These are phyloP conservation scores for Calyptommatus sinebrachiatus DNA, from an alignment of 2,113 vertebrate genomes.

Conservation along the genomic window DNA sequence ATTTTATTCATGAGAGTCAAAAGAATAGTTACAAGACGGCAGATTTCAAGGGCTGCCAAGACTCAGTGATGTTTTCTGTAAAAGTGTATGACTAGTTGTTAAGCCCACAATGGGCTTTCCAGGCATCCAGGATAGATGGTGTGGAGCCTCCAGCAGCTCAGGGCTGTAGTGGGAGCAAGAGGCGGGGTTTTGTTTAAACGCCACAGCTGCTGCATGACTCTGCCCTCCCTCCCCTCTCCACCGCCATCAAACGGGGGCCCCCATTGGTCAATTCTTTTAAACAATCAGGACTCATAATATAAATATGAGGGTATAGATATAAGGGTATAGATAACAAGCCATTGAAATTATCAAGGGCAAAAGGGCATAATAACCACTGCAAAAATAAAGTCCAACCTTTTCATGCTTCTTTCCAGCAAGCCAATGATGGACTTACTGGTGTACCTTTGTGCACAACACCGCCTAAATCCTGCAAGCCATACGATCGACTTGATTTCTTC, in stretches of 20 bases:
- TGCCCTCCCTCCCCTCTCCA: too few species aligned
- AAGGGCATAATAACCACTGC: slow-evolving; percentile 21
- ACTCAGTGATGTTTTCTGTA: background rate
- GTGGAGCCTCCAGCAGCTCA: too few species aligned
- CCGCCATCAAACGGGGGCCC: too few species aligned
- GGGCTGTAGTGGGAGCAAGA: too few species aligned
- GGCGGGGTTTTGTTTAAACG: too few species aligned
- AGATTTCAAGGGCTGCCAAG: background rate
- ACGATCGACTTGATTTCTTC: slow-evolving; percentile 87
- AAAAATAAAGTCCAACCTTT: slow-evolving; percentile 15
- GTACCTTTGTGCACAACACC: slow-evolving; percentile 91
- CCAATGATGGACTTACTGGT: slow-evolving; percentile 95
- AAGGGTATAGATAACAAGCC: background rate
- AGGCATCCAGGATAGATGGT: too few species aligned
- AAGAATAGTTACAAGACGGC: background rate
- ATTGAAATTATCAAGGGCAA: accelerated
- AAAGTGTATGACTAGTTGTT: background rate
- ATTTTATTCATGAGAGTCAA: background rate
- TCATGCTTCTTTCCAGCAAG: slow-evolving; percentile 75
- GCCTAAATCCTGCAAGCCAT: slow-evolving; percentile 91
- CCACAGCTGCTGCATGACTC: too few species aligned
- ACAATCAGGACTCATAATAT: too few species aligned
- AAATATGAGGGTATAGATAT: too few species aligned
- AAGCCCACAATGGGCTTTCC: too few species aligned
- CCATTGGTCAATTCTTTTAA: too few species aligned